These are phyloP conservation scores for Drosophila kanapiae DNA, from an alignment of 1,140 invertebrate genomes.

Conservation along the genomic window DNA sequence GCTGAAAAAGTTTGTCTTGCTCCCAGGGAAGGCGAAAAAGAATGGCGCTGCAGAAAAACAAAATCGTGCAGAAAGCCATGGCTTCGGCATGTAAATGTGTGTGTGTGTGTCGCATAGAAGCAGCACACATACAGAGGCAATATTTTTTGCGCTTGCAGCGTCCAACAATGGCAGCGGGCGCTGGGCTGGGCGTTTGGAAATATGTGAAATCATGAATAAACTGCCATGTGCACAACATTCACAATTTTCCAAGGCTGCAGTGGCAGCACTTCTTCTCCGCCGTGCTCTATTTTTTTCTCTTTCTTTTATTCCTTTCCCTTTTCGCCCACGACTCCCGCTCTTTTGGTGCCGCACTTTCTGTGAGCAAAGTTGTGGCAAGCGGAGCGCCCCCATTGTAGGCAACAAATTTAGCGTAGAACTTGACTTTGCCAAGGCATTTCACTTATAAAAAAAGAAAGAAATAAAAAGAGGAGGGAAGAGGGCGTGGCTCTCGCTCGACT, in stretches of 20 bases:
- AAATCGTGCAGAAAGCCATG: slow-evolving; percentile 71
- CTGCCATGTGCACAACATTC: slow-evolving; percentile 82
- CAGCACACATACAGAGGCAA: slow-evolving; percentile 30
- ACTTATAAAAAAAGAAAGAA: slow-evolving; percentile 31
- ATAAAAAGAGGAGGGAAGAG: background rate
- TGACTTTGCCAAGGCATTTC: slow-evolving; percentile 58
- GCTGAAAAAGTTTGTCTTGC: slow-evolving; percentile 47
- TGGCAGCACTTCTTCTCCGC: slow-evolving; percentile 25
- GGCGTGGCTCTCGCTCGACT: slow-evolving; percentile 16
- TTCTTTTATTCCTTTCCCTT: slow-evolving; percentile 1
- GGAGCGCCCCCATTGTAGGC: slow-evolving; percentile 43
- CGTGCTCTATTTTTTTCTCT: slow-evolving; percentile 8
- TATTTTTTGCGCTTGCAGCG: slow-evolving; percentile 68
- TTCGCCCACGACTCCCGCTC: background rate
- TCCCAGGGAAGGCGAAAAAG: slow-evolving; percentile 41
- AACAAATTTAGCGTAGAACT: slow-evolving; percentile 65
- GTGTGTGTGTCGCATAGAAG: slow-evolving; percentile 35
- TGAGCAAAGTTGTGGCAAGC: slow-evolving; percentile 30
- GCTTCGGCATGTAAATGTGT: slow-evolving; percentile 33
- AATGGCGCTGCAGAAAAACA: slow-evolving; percentile 43
- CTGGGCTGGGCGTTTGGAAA: slow-evolving; percentile 43
- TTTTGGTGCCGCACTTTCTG: slow-evolving; percentile 24
- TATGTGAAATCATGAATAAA: slow-evolving; percentile 84
- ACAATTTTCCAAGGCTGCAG: slow-evolving; percentile 54
- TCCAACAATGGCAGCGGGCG: slow-evolving; percentile 26